A percentile compares a stretch with the other conserved stretches of the same genome.
phyloP scores from a whole-genome alignment of 2,113 vertebrate species.

The Neogobius melanostomus region DNA sequence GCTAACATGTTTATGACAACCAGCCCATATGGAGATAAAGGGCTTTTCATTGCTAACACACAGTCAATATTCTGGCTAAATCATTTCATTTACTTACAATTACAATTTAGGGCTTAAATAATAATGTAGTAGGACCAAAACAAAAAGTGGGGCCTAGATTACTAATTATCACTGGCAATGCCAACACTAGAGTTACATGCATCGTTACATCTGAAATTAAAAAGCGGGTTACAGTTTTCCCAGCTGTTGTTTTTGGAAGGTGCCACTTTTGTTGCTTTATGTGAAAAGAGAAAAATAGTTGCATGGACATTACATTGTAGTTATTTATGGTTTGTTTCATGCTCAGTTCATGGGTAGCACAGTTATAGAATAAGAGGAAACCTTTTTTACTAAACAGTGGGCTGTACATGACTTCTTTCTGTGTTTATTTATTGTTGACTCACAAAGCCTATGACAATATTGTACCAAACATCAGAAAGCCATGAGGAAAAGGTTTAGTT shows the following conservation, averaged over 20 bases:
- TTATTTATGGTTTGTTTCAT: not conserved
- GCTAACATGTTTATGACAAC: slow-evolving; percentile 20
- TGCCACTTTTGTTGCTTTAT: not conserved
- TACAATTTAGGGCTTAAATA: too few species aligned
- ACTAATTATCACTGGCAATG: too few species aligned
- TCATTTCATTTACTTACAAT: too few species aligned
- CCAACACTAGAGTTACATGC: not conserved
- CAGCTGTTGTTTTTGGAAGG: not conserved
- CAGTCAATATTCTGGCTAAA: not conserved
- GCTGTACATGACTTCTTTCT: too few species aligned
- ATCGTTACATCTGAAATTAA: not conserved
- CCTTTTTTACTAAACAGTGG: too few species aligned
- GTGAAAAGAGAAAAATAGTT: not conserved
- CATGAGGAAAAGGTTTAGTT: too few species aligned
- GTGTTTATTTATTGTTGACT: too few species aligned
- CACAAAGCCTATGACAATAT: too few species aligned
- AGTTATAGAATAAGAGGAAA: not conserved
- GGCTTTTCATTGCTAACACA: not conserved
- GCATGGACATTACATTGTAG: not conserved
- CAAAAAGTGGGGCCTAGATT: too few species aligned
- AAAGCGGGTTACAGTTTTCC: not conserved
- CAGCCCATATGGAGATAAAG: not conserved
- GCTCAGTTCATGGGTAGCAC: not conserved
- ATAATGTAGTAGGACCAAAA: too few species aligned
- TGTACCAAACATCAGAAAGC: too few species aligned